A percentile compares a stretch with the other conserved stretches of the same genome.
These are phyloP conservation scores for Pao palembangensis DNA, from an alignment of 2,113 vertebrate genomes.

Conservation along the genomic window DNA sequence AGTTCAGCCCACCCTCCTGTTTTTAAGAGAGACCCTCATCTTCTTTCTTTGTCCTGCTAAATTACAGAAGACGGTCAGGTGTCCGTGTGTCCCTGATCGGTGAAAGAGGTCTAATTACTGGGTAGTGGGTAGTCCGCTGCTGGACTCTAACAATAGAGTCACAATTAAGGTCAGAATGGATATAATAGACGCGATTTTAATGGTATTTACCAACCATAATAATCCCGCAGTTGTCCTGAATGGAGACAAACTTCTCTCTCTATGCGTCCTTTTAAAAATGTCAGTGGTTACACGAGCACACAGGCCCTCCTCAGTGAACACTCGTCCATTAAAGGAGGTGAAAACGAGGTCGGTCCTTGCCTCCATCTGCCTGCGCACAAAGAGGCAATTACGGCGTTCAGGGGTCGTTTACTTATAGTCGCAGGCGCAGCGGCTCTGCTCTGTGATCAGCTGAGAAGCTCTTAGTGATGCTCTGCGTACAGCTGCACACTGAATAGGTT, in stretches of 20 bases:
- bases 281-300: slow-evolving; percentile 11
- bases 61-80: slow-evolving; percentile 30
- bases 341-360: slow-evolving; percentile 40
- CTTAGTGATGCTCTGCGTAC: slow-evolving; percentile 10
- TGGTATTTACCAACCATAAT: no score
- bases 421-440: slow-evolving; percentile 1
- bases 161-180: no score
- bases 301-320: slow-evolving; percentile 8
- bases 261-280: slow-evolving; percentile 17
- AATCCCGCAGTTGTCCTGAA: no score
- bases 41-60: slow-evolving; percentile 44
- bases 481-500: slow-evolving; percentile 22
- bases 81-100: slow-evolving; percentile 12
- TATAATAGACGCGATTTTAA: no score
- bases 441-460: slow-evolving; percentile 33
- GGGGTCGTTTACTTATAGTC: slow-evolving; percentile 38
- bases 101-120: slow-evolving; percentile 2
- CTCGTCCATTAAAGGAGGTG: slow-evolving; percentile 41
- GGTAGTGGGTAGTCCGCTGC: slow-evolving; percentile 4
- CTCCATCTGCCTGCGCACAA: slow-evolving; percentile 30
- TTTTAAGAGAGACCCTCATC: slow-evolving; percentile 38
- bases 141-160: no score
- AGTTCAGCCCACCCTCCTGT: slow-evolving; percentile 34
- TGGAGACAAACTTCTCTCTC: no score
- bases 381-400: slow-evolving; percentile 41